Evolutionary conservation across 1,140 invertebrate genomes (phyloP).

Genomic region (Aphaenogaster rudis): DNA sequence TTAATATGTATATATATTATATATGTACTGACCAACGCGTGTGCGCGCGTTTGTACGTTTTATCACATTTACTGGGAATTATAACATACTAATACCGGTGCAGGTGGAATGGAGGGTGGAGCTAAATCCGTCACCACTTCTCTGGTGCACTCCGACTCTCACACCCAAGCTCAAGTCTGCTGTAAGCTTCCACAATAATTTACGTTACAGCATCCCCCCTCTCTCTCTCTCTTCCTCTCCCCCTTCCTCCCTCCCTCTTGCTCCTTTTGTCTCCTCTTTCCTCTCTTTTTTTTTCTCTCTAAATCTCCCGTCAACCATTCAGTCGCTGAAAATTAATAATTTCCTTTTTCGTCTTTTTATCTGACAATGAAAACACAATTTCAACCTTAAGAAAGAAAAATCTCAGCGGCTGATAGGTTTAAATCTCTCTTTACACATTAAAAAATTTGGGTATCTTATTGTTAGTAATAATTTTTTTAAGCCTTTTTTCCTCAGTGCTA

Average conservation of each 20-base stretch:
- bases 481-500: background rate
- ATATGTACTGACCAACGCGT: constrained; percentile 32
- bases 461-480: background rate
- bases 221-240: background rate
- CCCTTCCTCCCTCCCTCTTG: background rate
- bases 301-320: background rate
- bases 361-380: background rate
- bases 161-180: constrained; percentile 84
- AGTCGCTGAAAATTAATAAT: background rate
- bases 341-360: background rate
- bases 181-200: constrained; percentile 85
- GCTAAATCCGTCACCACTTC: constrained; percentile 83
- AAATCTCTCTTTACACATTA: background rate
- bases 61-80: constrained; percentile 75
- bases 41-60: constrained; percentile 58
- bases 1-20: constrained; percentile 27
- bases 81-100: constrained; percentile 86
- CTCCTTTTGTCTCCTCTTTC: background rate
- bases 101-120: constrained; percentile 85
- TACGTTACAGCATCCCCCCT: constrained; percentile 73
- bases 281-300: background rate
- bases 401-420: background rate
- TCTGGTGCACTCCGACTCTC: constrained; percentile 83
- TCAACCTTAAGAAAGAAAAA: background rate
- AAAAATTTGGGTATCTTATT: background rate